Evolutionary conservation across 2,888 invertebrate genomes (phyloP), one percentile per base, ranked within the genome.

Genomic region (Euplagia quadripunctaria): DNA sequence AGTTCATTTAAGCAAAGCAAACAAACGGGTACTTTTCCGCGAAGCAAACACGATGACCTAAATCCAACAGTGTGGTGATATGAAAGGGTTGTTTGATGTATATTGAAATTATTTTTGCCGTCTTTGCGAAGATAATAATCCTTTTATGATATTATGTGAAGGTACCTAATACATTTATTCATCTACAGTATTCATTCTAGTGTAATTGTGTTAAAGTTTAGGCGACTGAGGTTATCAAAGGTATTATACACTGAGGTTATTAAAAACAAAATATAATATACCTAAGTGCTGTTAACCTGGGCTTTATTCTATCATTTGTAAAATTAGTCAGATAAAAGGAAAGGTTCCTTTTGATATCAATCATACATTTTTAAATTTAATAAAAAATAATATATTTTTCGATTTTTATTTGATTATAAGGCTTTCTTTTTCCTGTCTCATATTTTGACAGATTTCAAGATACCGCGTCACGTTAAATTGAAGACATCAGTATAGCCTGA

Each of bases 21-120:
- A 75, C 73, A 75, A 61, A 61, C 1, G 61, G 31, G 61, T 61
- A 61, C 70, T 77, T 73, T 75, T 67, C 69, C 63, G 72, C 64
- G 75, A 74, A 66, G 77, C 71, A 78, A 79, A 81, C 76, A 81
- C 71, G 76, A 75, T 80, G 81, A 80, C 84, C 84, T 82, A 82
- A 74, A 81, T 79, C 78, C 81, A 75, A 68, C 42, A 78, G 79
- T 65, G 74, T 67, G 73, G 76, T 41, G 71, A 71, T 75, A 73
- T 78, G 75, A 77, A 77, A 66, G 78, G 79, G 70, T 79, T 71
- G 75, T 76, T 67, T 76, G 76, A 77, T 66, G 51, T 74, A 70
- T 75, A 77, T 76, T 75, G 68, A 68, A 78, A 78, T 76, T 64
- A 8, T 79, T 79, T 81, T 68, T 73, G 68, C 64, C 61, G n/a